Percentiles rank a stretch among this genome's conserved stretches.
Conservation (phyloP, 2,113 vertebrate genomes). For the Mesocricetus auratus region DNA sequence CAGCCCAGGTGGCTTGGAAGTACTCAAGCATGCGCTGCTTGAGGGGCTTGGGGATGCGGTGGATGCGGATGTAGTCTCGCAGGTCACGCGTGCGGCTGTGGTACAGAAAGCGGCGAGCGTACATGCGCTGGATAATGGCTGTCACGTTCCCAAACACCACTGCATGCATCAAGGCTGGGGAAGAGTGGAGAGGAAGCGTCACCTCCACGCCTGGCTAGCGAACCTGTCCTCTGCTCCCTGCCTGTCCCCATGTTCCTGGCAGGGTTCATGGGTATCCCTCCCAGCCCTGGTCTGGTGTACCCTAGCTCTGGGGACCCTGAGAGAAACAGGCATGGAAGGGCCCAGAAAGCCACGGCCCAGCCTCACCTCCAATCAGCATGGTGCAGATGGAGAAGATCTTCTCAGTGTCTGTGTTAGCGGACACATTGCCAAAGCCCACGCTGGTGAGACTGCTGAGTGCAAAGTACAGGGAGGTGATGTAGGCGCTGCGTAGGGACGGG, state of each 20-base stretch:
- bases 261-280: neutral
- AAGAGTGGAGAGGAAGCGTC: slow-evolving; percentile 27
- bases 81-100: slow-evolving; percentile 87
- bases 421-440: slow-evolving; percentile 87
- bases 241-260: neutral
- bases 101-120: slow-evolving; percentile 87
- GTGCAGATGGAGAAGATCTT: slow-evolving; percentile 88
- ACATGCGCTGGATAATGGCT: slow-evolving; percentile 88
- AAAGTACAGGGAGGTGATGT: slow-evolving; percentile 87
- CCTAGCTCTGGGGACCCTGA: neutral
- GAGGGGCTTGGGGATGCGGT: slow-evolving; percentile 85
- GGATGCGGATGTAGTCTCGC: slow-evolving; percentile 86
- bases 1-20: slow-evolving; percentile 87
- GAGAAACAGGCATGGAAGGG: neutral
- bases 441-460: slow-evolving; percentile 88
- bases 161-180: slow-evolving; percentile 87
- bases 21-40: slow-evolving; percentile 87
- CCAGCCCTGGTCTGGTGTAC: neutral
- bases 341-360: neutral
- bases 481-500: slow-evolving; percentile 84
- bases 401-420: slow-evolving; percentile 86
- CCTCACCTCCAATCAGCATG: slow-evolving; percentile 87
- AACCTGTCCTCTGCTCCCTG: neutral
- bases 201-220: slow-evolving; percentile 22
- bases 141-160: slow-evolving; percentile 88